These are phyloP conservation scores for Hyperopisus bebe DNA, from an alignment of 2,113 vertebrate species.

Conservation along the genomic window DNA sequence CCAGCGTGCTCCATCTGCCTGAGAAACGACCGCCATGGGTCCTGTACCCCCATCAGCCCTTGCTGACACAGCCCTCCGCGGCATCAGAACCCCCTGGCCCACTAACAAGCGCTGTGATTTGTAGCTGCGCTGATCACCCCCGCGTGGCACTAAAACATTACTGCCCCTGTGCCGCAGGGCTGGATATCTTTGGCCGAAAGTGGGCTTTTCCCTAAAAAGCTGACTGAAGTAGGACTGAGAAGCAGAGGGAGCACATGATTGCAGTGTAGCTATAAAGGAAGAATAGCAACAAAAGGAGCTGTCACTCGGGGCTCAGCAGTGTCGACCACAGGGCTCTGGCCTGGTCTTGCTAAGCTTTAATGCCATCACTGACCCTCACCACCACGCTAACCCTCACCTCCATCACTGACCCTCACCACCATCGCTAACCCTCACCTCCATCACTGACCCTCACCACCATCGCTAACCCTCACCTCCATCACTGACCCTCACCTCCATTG, in stretches of 20 bases:
- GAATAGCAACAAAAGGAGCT: not conserved
- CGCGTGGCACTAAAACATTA: not conserved
- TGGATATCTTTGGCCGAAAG: not conserved
- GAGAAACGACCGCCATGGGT: not conserved
- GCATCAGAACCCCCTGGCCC: not conserved
- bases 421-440: too few species aligned
- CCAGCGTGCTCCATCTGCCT: not conserved
- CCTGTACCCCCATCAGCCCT: not conserved
- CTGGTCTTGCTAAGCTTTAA: not conserved
- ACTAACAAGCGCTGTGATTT: not conserved
- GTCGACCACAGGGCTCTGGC: not conserved
- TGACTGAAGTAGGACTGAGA: not conserved
- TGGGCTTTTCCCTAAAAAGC: not conserved
- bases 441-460: too few species aligned
- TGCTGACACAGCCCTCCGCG: not conserved
- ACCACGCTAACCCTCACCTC: too few species aligned
- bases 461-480: too few species aligned
- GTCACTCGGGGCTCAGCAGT: not conserved
- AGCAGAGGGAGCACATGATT: not conserved
- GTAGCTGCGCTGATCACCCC: not conserved
- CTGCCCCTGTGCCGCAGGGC: not conserved
- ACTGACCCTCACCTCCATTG: too few species aligned
- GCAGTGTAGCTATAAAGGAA: not conserved
- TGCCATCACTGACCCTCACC: not conserved
- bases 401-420: too few species aligned